Base-by-base conservation (phyloP, 2,888 invertebrate species). In the Trissoscelio sp. region DNA sequence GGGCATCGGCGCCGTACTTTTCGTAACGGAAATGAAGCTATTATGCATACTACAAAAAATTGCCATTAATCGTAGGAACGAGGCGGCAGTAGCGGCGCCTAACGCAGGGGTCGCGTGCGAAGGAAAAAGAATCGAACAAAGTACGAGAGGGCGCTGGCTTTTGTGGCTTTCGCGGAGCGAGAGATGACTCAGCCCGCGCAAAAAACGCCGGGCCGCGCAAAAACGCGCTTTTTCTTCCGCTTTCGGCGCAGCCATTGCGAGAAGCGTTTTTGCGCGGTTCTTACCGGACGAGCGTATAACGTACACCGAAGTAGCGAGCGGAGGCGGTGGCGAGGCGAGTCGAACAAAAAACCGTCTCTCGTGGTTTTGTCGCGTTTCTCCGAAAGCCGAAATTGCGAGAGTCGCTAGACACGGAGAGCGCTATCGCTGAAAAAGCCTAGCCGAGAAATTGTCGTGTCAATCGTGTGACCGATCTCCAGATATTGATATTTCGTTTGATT, bases 211-310 rank as follows among this genome's bases (percentile, higher is more conserved):
- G 79, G 46, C 72, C 86, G 74, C 20, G 85, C 88, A 89, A 89
- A 89, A 89, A 89, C 84, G 51, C 78, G 85, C 82, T 86, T 88
- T 88, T 89, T 89, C 89, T 88, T 89, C 87, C 87, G 87, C 86
- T 85, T 85, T 86, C 86, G 84, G 88, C 85, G 86, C 87, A 86
- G 88, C 86, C 86, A 89, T 89, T 86, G 89, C 88, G 87, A 89
- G 88, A 85, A 83, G 79, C 79, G 86, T 89, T 89, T 89, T 89
- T 89, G 88, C 84, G 67, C 55, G 70, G 83, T 89, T 89, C 87
- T 89, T 89, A 86, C 81, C 83, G 83, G 84, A 79, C 84, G 84
- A 83, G 80, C 84, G 75, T 81, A 80, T 75, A 83, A 72, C 84
- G 84, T 83, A 58, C 51, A 51, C 46, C 82, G 82, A 83, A 85